Evolutionary conservation across 1,140 invertebrate genomes (phyloP).

Genomic region (Battus philenor): DNA sequence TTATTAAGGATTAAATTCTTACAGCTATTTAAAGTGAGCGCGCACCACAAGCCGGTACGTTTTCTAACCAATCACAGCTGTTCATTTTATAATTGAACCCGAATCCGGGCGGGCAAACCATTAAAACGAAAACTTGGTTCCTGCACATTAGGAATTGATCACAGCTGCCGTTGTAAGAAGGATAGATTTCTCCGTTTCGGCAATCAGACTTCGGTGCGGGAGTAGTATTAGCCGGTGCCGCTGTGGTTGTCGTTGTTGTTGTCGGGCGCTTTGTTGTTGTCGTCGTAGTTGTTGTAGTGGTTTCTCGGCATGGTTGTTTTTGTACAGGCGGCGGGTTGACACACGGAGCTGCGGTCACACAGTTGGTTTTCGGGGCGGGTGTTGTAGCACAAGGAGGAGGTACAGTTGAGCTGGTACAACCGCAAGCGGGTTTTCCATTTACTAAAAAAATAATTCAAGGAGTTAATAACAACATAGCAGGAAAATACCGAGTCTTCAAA

Average conservation of each 20-base stretch:
- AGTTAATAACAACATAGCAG: no score
- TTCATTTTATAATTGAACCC: constrained; percentile 1
- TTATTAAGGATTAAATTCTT: no score
- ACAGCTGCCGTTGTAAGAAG: not conserved
- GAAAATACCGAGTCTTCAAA: no score
- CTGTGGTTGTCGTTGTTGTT: not conserved
- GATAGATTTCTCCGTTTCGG: not conserved
- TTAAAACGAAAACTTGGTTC: not conserved
- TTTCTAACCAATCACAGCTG: not conserved
- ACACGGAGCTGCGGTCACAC: no score
- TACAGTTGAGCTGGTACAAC: no score
- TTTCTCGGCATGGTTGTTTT: no score
- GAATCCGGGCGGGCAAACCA: constrained; percentile 1
- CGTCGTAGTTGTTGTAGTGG: not conserved
- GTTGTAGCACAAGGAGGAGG: no score
- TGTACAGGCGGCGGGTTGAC: no score
- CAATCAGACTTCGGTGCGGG: not conserved
- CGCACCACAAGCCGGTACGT: constrained; percentile 3
- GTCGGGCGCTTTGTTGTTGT: not conserved
- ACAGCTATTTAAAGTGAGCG: no score
- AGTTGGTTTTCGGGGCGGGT: no score
- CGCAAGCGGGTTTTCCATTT: no score
- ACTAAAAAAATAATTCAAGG: no score
- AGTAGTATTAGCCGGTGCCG: not conserved
- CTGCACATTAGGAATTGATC: not conserved